Percentiles rank a stretch among this genome's conserved stretches.
These are phyloP conservation scores for Stomatorhinus walkeri DNA, from an alignment of 2,797 vertebrate genomes.

Conservation along the genomic window DNA sequence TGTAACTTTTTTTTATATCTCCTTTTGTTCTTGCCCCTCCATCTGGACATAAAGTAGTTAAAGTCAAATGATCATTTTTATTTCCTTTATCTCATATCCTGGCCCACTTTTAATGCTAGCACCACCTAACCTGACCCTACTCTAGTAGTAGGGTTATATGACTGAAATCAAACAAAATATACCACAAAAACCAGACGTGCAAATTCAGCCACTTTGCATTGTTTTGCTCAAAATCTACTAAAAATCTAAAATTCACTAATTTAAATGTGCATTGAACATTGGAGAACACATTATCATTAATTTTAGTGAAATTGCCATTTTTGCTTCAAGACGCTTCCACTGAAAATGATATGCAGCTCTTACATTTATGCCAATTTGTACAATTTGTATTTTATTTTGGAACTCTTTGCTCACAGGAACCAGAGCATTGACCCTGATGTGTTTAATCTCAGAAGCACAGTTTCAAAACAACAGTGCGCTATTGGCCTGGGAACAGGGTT, in stretches of 20 bases:
- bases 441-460: neutral
- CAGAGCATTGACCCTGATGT: neutral
- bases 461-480: neutral
- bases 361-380: neutral
- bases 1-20: neutral
- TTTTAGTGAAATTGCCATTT: neutral
- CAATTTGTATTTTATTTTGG: neutral
- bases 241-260: neutral
- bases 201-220: neutral
- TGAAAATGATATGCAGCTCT: neutral
- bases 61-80: neutral
- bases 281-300: neutral
- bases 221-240: neutral
- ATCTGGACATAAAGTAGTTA: neutral
- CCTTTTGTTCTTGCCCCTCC: neutral
- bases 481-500: neutral
- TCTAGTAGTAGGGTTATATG: neutral
- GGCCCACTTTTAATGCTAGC: neutral
- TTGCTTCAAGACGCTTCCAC: neutral
- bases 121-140: neutral
- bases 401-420: neutral
- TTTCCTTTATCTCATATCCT: neutral
- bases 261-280: neutral
- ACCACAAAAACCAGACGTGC: neutral
- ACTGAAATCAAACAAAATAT: neutral